Evolutionary conservation across 2,113 vertebrate species (phyloP), one percentile per base, ranked within the genome.

Genomic region (Phylloscopus whistleri): DNA sequence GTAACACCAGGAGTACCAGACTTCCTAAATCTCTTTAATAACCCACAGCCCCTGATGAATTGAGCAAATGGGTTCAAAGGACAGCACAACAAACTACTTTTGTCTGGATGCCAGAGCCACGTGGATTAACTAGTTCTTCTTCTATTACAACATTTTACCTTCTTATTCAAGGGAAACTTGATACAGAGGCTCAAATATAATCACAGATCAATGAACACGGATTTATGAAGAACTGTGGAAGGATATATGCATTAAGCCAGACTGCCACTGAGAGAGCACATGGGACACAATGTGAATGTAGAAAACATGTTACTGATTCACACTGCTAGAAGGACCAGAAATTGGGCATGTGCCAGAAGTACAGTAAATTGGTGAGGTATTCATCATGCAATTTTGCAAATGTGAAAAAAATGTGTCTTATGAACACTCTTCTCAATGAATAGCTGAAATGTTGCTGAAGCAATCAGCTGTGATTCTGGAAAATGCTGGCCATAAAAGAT

Each of bases 41-140:
- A 81, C 76, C 60, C 83, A 49, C 30, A 81, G 49, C 20, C 68
- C 44, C 11, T 5, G 0, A 18, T 14, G 31, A 92, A 87, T 55
- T 90, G 90, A 90, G 73, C 55, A 93, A 97, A 86, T 46, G 51
- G 73, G 80, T 95, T 97, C 90, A 90, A 95, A 96, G 94, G 76
- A 90, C 92, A 94, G 55, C 28, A 30, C 69, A 96, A 94, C 76
- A 95, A 96, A 95, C 92, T 89, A 51, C 64, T 89, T 93, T 81
- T 92, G 77, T 88, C 86, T 84, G 62, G 44, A 78, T 84, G 93
- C 90, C 93, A 96, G 86, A 82, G 70, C 76, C 76, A 75, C 49
- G 20, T 8, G 73, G 88, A 92, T 94, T 93, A 94, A 77, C 91
- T 48, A 81, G 73, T 20, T 86, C 41, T 67, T 89, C 96, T 90